Percentiles rank a stretch among this genome's conserved stretches.
Evolutionary conservation across 2,113 vertebrate species (phyloP).

Genomic region (Pitta sordida): DNA sequence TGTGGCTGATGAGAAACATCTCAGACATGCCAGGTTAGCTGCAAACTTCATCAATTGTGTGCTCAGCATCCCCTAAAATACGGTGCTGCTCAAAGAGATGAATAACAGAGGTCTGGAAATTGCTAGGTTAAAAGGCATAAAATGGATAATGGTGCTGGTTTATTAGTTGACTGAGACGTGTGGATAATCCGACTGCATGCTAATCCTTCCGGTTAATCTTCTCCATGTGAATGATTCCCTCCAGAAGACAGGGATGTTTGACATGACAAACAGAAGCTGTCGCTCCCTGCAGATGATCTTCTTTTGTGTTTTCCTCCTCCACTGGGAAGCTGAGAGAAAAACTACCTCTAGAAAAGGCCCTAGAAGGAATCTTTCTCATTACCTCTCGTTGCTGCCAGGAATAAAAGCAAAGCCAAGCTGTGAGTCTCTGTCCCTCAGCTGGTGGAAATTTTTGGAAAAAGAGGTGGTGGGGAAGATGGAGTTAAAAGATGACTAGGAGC

Average conservation of each 20-base stretch:
- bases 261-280: neutral
- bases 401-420: neutral
- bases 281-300: neutral
- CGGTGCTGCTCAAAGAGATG: neutral
- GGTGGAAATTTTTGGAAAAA: neutral
- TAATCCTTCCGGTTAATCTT: constrained; percentile 49
- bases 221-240: neutral
- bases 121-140: neutral
- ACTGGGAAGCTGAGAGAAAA: neutral
- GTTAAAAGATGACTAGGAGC: neutral
- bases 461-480: neutral
- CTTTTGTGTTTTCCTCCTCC: constrained; percentile 1
- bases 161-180: neutral
- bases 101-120: neutral
- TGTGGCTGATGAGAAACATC: constrained; percentile 43
- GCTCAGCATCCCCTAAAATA: neutral
- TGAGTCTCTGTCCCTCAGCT: neutral
- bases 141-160: neutral
- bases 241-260: neutral
- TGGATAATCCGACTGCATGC: neutral
- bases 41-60: too few species aligned
- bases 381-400: neutral
- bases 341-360: neutral
- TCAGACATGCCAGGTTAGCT: neutral
- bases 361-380: neutral